These are phyloP conservation scores for Anhinga rufa DNA, from an alignment of 2,113 vertebrate species.

Conservation along the genomic window DNA sequence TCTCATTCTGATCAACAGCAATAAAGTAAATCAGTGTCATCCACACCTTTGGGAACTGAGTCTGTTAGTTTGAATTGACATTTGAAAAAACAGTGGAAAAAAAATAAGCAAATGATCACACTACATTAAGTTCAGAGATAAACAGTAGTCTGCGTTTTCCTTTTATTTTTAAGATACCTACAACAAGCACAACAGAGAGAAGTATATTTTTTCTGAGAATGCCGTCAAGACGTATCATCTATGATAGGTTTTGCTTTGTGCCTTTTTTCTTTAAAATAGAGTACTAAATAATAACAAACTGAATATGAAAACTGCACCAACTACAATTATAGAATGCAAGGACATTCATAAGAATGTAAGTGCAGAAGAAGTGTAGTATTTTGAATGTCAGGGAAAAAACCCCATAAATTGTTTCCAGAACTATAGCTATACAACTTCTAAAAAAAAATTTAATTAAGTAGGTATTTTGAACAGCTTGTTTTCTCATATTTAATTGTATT, in stretches of 20 bases:
- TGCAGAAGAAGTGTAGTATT: neutral
- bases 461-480: neutral
- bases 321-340: neutral
- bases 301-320: neutral
- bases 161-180: neutral
- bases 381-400: neutral
- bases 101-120: neutral
- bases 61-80: neutral
- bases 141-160: neutral
- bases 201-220: neutral
- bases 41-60: neutral
- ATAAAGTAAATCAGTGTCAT: neutral
- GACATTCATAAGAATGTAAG: neutral
- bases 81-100: neutral
- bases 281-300: neutral
- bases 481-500: neutral
- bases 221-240: neutral
- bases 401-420: neutral
- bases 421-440: neutral
- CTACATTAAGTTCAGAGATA: neutral
- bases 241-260: neutral
- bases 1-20: neutral
- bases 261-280: neutral
- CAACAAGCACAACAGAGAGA: neutral
- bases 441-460: neutral